Percentiles rank a stretch among this genome's conserved stretches.
Evolutionary conservation across 2,888 invertebrate genomes (phyloP).

Genomic region (Chymomyza procnemis): DNA sequence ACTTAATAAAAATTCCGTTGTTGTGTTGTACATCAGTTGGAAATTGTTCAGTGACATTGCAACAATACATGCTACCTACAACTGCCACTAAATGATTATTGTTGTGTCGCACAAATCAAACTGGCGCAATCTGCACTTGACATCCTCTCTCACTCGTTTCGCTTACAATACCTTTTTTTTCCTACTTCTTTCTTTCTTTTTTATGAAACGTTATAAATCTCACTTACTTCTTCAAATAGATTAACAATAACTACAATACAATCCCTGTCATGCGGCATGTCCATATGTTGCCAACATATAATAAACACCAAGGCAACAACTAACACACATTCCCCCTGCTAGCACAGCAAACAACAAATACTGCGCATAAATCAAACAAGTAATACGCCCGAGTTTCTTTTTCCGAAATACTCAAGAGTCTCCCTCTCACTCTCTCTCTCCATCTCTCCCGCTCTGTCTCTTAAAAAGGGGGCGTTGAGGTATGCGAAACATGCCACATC

Average conservation of each 20-base stretch:
- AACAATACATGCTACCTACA: background rate
- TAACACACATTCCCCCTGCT: too few relatives aligned
- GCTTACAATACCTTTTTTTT: background rate
- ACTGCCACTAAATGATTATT: background rate
- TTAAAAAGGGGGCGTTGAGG: background rate
- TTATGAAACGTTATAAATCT: background rate
- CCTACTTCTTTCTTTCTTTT: background rate
- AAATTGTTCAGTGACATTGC: conserved; percentile 10
- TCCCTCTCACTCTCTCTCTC: too few relatives aligned
- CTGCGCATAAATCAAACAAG: conserved; percentile 6
- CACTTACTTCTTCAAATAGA: conserved; percentile 51
- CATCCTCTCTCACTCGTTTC: background rate
- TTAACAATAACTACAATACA: conserved; percentile 59
- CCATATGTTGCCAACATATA: conserved; percentile 65
- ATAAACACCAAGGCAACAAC: conserved; percentile 55
- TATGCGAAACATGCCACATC: background rate
- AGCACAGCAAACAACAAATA: conserved; percentile 40
- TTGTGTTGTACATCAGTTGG: conserved; percentile 41
- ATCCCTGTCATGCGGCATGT: background rate
- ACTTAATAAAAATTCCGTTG: conserved; percentile 52
- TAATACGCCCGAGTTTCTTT: background rate
- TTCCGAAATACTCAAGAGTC: background rate
- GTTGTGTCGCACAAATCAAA: background rate
- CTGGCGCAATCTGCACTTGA: background rate
- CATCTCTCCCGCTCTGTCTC: too few relatives aligned